phyloP scores from a whole-genome alignment of 2,888 invertebrate genomes.

The Andrena trimmerana region DNA sequence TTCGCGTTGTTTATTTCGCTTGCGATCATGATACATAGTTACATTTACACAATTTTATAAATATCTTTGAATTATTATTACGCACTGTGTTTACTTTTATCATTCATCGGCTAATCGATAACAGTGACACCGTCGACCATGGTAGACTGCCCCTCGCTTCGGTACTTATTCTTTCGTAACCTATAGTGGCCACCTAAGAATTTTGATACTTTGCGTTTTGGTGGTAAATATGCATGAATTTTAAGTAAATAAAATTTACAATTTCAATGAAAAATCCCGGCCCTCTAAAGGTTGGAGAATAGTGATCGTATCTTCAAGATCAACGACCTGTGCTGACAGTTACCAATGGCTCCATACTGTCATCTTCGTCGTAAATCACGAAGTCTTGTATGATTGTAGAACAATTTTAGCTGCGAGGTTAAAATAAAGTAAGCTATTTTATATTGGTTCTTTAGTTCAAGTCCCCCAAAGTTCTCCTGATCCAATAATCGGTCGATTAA shows the following conservation, averaged over 20 bases:
- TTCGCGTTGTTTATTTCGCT: slow-evolving; percentile 74
- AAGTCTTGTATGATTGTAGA: slow-evolving; percentile 33
- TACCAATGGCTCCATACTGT: slow-evolving; percentile 45
- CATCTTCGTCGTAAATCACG: slow-evolving; percentile 31
- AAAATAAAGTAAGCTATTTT: slow-evolving; percentile 34
- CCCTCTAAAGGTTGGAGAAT: background rate
- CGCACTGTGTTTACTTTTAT: slow-evolving; percentile 56
- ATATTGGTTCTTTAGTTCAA: background rate
- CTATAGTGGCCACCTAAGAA: too few relatives aligned
- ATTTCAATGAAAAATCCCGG: too few relatives aligned
- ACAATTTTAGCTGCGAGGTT: slow-evolving; percentile 23
- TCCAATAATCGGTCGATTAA: background rate
- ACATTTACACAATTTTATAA: slow-evolving; percentile 83
- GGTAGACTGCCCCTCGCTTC: slow-evolving; percentile 35
- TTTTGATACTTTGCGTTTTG: too few relatives aligned
- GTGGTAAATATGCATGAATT: too few relatives aligned
- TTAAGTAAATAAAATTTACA: too few relatives aligned
- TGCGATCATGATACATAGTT: slow-evolving; percentile 79
- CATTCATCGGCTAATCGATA: slow-evolving; percentile 47
- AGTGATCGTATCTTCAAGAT: slow-evolving; percentile 28
- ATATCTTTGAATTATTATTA: slow-evolving; percentile 78
- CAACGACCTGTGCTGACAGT: slow-evolving; percentile 36
- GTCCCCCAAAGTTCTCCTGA: background rate
- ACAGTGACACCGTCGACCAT: slow-evolving; percentile 53
- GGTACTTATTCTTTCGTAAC: slow-evolving; percentile 18